Evolutionary conservation across 2,113 vertebrate genomes (phyloP).

Genomic region (Cervus canadensis): DNA sequence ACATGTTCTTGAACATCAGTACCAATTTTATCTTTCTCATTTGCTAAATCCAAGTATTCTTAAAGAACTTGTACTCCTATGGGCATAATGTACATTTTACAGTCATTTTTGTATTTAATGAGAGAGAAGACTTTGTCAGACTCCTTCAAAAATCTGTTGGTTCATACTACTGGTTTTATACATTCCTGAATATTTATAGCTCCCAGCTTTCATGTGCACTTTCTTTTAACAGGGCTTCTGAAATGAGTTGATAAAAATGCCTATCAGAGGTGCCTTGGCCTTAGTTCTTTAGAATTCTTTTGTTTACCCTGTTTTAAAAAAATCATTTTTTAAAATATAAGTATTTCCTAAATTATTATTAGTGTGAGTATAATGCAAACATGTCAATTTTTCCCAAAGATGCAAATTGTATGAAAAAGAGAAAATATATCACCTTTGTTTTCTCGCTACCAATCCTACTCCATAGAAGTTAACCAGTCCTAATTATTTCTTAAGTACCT

Average conservation of each 20-base stretch:
- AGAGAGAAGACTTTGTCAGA: constrained; percentile 6
- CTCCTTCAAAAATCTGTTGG: background rate
- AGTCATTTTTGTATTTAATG: background rate
- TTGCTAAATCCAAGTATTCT: background rate
- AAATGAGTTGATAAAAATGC: background rate
- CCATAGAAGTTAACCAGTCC: background rate
- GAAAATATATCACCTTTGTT: background rate
- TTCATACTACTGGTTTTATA: background rate
- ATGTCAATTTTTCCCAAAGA: background rate
- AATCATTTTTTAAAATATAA: background rate
- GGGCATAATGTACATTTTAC: background rate
- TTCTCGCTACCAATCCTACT: background rate
- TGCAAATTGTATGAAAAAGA: background rate
- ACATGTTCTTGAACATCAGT: constrained; percentile 3
- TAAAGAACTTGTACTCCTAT: background rate
- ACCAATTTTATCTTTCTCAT: constrained; percentile 13
- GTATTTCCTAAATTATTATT: background rate
- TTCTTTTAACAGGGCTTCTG: background rate
- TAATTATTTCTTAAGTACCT: background rate
- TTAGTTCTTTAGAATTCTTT: background rate
- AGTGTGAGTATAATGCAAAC: background rate
- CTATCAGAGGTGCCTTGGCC: background rate
- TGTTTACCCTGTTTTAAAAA: background rate
- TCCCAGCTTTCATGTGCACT: background rate
- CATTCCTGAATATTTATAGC: background rate